Base-by-base conservation (phyloP, 2,888 invertebrate genomes). In the Nymphalis urticae region DNA sequence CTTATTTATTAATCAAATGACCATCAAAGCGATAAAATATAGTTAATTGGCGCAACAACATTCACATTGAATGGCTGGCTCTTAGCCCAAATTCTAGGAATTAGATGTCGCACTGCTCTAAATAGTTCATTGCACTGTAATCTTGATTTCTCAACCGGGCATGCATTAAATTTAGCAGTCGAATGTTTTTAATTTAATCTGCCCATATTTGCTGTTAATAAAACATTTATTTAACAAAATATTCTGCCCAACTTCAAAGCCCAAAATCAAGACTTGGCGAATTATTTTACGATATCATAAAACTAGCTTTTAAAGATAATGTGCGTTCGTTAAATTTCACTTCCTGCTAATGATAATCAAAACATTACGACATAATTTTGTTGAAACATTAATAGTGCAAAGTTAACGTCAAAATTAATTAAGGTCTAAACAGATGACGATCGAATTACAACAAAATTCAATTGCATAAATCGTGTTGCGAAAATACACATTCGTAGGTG, bases 111-210 rank as follows among this genome's bases (percentile, higher is more conserved):
- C 75, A 70, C 72, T 73, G 79, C 79, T 77, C 77, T 76, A 80
- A 79, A 80, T 80, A 81, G 77, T 79, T 73, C 75, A 75, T 76
- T 78, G 76, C 78, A 78, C 76, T 72, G 73, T 75, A 73, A 59
- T 66, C 51, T 56, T 36, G 59, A 48, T 66, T 70, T 66, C 66
- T 42, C 64, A 69, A 65, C 54, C 51, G 24, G 32, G 61, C 19
- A 60, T 60, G 36, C n/a, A 27, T 56, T 56, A 2, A 17, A 32
- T 56, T 56, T 56, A 32, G 54, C 54, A 50, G 36, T 53, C 21
- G 17, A 21, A 16, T 10, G 19, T 47, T 17, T 56, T n/a, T 9
- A 8, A 56, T 5, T 16, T 24, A 7, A 17, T 56, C 27, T n/a
- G 27, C 8, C 32, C 17, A 56, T 13, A 32, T 56, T 32, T 51